Evolutionary conservation across 1,140 invertebrate genomes (phyloP).

Genomic region (Tribolium castaneum): DNA sequence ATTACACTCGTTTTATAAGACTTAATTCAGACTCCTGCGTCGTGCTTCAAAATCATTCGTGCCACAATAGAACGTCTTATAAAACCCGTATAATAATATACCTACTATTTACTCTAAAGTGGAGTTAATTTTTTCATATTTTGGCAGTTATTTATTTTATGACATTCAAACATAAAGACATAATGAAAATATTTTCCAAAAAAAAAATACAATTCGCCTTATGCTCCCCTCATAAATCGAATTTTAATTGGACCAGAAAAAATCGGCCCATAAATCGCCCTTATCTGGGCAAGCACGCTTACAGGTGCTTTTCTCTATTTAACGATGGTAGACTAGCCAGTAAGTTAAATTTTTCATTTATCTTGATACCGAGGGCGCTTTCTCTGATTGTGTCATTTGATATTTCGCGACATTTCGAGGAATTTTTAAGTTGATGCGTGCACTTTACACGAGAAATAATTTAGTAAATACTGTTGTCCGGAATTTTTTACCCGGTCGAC

Average conservation of each 20-base stretch:
- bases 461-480: constrained; percentile 1
- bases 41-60: too few relatives aligned
- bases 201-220: background rate
- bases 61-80: too few relatives aligned
- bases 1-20: too few relatives aligned
- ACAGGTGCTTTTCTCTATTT: constrained; percentile 25
- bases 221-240: background rate
- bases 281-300: constrained; percentile 15
- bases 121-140: too few relatives aligned
- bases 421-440: constrained; percentile 9
- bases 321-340: background rate
- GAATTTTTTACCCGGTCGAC: background rate
- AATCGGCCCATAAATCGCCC: constrained; percentile 5
- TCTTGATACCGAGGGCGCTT: constrained; percentile 5
- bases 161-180: too few relatives aligned
- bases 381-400: background rate
- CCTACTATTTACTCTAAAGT: too few relatives aligned
- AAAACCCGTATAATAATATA: too few relatives aligned
- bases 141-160: too few relatives aligned
- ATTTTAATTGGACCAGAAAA: constrained; percentile 13
- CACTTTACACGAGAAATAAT: constrained; percentile 2
- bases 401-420: background rate
- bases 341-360: constrained; percentile 23
- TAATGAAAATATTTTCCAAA: background rate
- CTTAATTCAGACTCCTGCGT: too few relatives aligned